Evolutionary conservation across 2,113 vertebrate genomes (phyloP).

Genomic region (Catharus fuscescens): DNA sequence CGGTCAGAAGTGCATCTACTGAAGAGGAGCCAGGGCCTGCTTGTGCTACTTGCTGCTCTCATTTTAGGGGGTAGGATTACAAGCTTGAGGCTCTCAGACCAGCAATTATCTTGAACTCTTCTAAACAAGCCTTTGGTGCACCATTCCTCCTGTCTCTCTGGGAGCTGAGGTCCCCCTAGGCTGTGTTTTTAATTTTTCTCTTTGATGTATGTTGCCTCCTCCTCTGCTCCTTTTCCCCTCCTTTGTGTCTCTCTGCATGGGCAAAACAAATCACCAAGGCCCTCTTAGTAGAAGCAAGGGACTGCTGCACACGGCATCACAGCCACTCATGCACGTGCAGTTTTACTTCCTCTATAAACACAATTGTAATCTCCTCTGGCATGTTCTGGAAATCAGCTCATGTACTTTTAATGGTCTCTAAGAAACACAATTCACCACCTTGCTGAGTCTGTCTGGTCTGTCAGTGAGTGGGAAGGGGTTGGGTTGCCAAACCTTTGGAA

Average conservation of each 20-base stretch:
- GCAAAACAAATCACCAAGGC: slow-evolving; percentile 47
- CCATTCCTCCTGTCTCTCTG: background rate
- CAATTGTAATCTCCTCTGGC: slow-evolving; percentile 37
- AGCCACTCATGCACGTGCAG: slow-evolving; percentile 14
- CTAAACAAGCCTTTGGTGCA: slow-evolving; percentile 10
- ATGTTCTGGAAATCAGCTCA: slow-evolving; percentile 50
- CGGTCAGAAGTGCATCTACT: slow-evolving; percentile 59
- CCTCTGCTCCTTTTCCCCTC: background rate
- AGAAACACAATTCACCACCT: slow-evolving; percentile 48
- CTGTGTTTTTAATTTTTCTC: slow-evolving; percentile 36
- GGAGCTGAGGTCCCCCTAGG: slow-evolving; percentile 7
- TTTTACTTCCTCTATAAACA: slow-evolving; percentile 35
- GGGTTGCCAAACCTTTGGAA: background rate
- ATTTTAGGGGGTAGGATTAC: slow-evolving; percentile 8
- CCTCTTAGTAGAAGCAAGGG: slow-evolving; percentile 26
- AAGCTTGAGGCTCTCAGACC: slow-evolving; percentile 14
- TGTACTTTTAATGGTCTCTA: slow-evolving; percentile 56
- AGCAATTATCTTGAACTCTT: slow-evolving; percentile 36
- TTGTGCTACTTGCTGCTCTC: slow-evolving; percentile 21
- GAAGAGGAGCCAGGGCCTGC: slow-evolving; percentile 71
- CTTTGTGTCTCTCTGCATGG: slow-evolving; percentile 46
- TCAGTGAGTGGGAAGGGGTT: background rate
- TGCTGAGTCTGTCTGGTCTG: slow-evolving; percentile 50
- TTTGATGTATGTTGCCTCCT: slow-evolving; percentile 11
- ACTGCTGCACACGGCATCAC: background rate